Percentiles rank a stretch among this genome's conserved stretches.
Evolutionary conservation across 37 sponge, comb jelly and placozoan genomes (phyloP).

Genomic region (Ianthella basta): DNA sequence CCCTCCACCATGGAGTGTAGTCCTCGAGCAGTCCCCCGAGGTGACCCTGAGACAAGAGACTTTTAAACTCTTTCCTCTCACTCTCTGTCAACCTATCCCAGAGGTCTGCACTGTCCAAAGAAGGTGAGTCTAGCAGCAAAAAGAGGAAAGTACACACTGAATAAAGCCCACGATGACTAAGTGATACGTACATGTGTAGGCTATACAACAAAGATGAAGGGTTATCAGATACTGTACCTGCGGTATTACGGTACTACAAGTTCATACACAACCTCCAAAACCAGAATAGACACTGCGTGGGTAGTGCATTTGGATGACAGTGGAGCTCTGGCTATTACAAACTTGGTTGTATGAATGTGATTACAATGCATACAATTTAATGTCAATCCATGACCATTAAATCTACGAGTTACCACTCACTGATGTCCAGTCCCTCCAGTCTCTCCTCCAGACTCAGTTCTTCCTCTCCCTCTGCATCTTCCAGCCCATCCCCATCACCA

Average conservation of each 20-base stretch:
- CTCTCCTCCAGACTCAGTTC: slow-evolving; percentile 56
- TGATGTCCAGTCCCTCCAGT: slow-evolving; percentile 68
- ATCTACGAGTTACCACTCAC: slow-evolving; percentile 15
- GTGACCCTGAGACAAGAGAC: slow-evolving; percentile 32
- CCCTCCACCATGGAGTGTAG: slow-evolving; percentile 80
- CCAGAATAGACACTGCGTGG: no score
- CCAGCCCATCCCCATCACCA: neutral
- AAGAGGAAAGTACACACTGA: no score
- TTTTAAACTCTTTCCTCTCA: slow-evolving; percentile 67
- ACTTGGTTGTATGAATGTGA: no score
- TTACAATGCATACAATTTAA: no score
- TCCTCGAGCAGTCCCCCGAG: slow-evolving; percentile 30
- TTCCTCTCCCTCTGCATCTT: neutral
- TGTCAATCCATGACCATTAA: neutral
- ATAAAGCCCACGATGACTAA: no score
- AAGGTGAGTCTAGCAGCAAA: neutral
- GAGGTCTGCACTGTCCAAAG: slow-evolving; percentile 43
- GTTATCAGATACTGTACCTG: no score
- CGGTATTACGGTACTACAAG: no score
- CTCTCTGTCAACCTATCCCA: slow-evolving; percentile 58
- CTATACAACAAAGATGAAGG: no score
- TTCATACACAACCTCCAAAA: no score
- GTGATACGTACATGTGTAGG: no score
- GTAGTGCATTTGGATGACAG: no score
- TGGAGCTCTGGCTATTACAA: no score